Evolutionary conservation across 2,113 vertebrate genomes (phyloP), one percentile per base, ranked within the genome.

Genomic region (Atherinomorus stipes): DNA sequence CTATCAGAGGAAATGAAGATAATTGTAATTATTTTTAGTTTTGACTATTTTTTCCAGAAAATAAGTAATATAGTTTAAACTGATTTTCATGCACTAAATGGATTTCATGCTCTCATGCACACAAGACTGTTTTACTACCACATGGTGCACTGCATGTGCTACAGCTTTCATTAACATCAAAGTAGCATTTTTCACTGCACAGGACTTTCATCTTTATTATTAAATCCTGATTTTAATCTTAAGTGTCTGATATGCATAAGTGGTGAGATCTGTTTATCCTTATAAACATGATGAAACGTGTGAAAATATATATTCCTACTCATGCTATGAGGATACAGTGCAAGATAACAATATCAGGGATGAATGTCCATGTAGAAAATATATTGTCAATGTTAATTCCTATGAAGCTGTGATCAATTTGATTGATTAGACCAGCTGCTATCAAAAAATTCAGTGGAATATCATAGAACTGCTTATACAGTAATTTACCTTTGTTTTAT

Each of bases 321-420:
- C 16, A 31, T 59, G 6, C 16, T 26, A 51, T 45, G 28, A 22
- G 2, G 42, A 45, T 25, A 49, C 16, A 64, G 9, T 42, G 18
- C 26, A 12, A 51, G 11, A 21, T 7, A 34, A 59, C 11, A 16
- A 51, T 71, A 45, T 74, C 16, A 25, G 0, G 31, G 69, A 54
- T 7, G 70, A 66, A 38, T 66, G 51, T 62, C 10, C 13, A 16
- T 60, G 13, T 13, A 65, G 38, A 13, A n/a, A 4, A 12, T 73
- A 64, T 57, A 26, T 53, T 67, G 15, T 34, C 74, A 3, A 21
- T 58, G 10, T 62, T 69, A 16, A 11, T 62, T 15, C 64, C 57
- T 83, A 45, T 53, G 40, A 63, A 21, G 13, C 18, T 74, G 5
- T 63, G 50, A 64, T 80, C 1, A 56, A 26, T 44, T 63, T 31